phyloP scores from a whole-genome alignment of 2,888 invertebrate species.

The Protophormia terraenovae region DNA sequence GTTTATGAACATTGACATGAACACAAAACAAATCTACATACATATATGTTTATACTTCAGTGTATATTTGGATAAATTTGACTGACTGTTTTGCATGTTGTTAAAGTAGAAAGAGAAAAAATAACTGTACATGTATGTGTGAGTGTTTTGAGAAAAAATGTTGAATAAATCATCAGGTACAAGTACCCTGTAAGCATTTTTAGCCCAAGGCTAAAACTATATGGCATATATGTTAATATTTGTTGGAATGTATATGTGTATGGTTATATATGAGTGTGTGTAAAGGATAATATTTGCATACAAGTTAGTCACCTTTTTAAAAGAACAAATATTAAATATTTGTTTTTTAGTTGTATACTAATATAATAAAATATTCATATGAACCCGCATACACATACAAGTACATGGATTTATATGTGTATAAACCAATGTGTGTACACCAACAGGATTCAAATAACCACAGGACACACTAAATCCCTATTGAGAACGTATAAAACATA shows the following conservation, averaged over 20 bases:
- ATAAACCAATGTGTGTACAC: neutral
- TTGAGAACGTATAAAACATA: neutral
- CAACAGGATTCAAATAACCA: constrained; percentile 29
- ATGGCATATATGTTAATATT: neutral
- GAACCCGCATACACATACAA: neutral
- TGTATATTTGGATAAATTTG: no score
- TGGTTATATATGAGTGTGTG: neutral
- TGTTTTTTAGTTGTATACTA: constrained; percentile 41
- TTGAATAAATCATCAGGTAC: constrained; percentile 65
- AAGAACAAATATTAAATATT: constrained; percentile 55
- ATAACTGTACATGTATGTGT: neutral
- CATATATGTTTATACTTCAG: neutral
- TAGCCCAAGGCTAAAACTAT: constrained; percentile 57
- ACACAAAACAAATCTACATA: neutral
- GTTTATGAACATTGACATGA: constrained; percentile 30
- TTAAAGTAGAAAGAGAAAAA: neutral
- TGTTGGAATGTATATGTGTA: neutral
- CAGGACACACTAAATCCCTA: neutral
- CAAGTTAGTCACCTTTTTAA: constrained; percentile 60
- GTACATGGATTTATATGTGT: neutral
- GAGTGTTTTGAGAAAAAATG: constrained; percentile 13
- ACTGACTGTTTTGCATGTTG: constrained; percentile 47
- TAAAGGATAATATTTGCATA: constrained; percentile 50
- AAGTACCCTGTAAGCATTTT: constrained; percentile 57
- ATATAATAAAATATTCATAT: constrained; percentile 39